These are phyloP conservation scores for Hemicentrotus pulcherrimus DNA, from an alignment of 35 echinoderm and acorn worm species.

Conservation along the genomic window DNA sequence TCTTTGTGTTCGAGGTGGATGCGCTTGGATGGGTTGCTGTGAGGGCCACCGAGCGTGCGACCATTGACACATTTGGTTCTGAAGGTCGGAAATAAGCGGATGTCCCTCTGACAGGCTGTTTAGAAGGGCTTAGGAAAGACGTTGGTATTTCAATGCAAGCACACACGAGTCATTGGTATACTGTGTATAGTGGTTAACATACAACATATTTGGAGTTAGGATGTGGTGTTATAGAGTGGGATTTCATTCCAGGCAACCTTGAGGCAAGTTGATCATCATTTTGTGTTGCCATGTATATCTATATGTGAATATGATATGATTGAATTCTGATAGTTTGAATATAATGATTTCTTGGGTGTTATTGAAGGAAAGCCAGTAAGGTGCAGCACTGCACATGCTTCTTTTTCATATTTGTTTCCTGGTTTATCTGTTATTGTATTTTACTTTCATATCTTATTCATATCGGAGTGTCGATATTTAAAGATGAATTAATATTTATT, in stretches of 20 bases:
- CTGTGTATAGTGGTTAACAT: neutral
- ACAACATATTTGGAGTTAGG: neutral
- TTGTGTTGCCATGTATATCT: neutral
- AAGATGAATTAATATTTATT: too few relatives aligned
- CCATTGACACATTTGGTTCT: neutral
- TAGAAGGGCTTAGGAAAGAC: neutral
- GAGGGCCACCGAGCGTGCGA: neutral
- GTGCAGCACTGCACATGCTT: too few relatives aligned
- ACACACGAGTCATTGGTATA: neutral
- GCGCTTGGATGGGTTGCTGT: neutral
- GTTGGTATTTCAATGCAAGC: neutral
- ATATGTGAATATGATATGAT: neutral
- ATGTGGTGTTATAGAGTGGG: neutral
- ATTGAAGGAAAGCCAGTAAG: too few relatives aligned
- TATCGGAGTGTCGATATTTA: too few relatives aligned
- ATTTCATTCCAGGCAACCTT: neutral
- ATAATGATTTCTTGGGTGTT: too few relatives aligned
- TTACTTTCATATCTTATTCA: too few relatives aligned
- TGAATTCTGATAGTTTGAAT: too few relatives aligned
- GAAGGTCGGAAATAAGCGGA: neutral
- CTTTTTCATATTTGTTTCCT: too few relatives aligned
- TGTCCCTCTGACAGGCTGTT: neutral
- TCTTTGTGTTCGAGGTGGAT: neutral
- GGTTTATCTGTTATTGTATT: too few relatives aligned
- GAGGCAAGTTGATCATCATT: conserved; percentile 12